Evolutionary conservation across 2,888 invertebrate species (phyloP).

Genomic region (Adelphocoris suturalis): DNA sequence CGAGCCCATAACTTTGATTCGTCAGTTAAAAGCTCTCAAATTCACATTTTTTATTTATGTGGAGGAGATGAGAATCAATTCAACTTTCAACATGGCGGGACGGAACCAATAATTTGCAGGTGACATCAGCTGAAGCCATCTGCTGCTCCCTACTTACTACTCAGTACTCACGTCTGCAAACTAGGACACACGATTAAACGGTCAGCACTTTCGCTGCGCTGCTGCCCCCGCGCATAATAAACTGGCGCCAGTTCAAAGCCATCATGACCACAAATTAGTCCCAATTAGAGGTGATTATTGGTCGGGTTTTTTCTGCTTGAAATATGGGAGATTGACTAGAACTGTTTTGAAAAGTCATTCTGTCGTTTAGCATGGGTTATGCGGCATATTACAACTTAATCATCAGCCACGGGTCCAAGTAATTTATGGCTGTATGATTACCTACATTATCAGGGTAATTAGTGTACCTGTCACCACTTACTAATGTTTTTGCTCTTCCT

Average conservation of each 20-base stretch:
- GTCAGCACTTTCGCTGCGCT: too few species aligned
- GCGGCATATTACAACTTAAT: constrained; percentile 54
- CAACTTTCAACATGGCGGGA: too few species aligned
- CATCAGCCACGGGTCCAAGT: constrained; percentile 4
- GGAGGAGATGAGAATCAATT: too few species aligned
- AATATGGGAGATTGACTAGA: constrained; percentile 34
- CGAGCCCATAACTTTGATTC: too few species aligned
- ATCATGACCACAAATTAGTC: constrained; percentile 25
- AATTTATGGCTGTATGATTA: background rate
- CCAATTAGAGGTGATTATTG: constrained; percentile 20
- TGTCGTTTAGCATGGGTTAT: constrained; percentile 41
- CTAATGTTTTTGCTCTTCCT: background rate
- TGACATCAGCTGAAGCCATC: too few species aligned
- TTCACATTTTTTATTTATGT: too few species aligned
- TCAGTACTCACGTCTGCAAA: too few species aligned
- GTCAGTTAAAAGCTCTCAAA: too few species aligned
- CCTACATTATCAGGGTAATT: background rate
- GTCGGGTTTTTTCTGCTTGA: constrained; percentile 1
- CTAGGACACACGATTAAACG: too few species aligned
- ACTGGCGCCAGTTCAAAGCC: background rate
- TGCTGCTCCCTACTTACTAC: too few species aligned
- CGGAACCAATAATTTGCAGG: too few species aligned
- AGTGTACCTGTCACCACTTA: background rate
- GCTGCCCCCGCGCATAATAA: background rate
- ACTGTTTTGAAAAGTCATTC: constrained; percentile 53